Evolutionary conservation across 2,797 vertebrate species (phyloP), one percentile per base, ranked within the genome.

Genomic region (Ficedula albicollis): DNA sequence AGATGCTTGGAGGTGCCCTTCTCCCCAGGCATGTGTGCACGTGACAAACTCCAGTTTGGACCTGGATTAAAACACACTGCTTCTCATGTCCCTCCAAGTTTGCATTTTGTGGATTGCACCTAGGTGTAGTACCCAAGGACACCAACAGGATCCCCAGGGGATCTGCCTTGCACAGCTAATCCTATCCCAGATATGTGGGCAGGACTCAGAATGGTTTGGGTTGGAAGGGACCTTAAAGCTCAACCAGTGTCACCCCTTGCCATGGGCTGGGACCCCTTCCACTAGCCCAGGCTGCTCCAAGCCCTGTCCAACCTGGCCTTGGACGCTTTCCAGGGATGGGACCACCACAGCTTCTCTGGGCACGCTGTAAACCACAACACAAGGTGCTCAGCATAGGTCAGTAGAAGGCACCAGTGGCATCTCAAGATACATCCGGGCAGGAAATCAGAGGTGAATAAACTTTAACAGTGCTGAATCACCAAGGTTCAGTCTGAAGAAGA

Each of bases 11-110:
- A 76, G 44, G 38, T 49, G 10, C 4, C 32, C 18, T 39, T 32
- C 21, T 64, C 16, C 20, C n/a, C 2, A 1, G n/a, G 8, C 29
- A 13, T 0, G 3, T 22, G 19, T 4, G 4, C 6, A 6, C 0
- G 0, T 15, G 38, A 15, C 48, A 44, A 32, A n/a, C 38, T 74
- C 39, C 56, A 26, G 7, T 14, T 9, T 68, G 49, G 32, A 75
- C 15, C 32, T 23, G 67, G 29, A 18, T 26, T 14, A 34, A 85
- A 60, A 13, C 10, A 52, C 25, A 34, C 46, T 58, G 29, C 17
- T 59, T 81, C 39, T 79, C 2, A 0, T 27, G 23, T n/a, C 20
- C 44, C 23, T 46, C 58, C 2, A 6, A 63, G 43, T 75, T 27
- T n/a, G 27, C 22, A 3, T 59, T 60, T 63, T 32, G 51, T 70